These are phyloP conservation scores for Enteromius radiatus DNA, from an alignment of 2,797 vertebrate genomes.

Conservation along the genomic window DNA sequence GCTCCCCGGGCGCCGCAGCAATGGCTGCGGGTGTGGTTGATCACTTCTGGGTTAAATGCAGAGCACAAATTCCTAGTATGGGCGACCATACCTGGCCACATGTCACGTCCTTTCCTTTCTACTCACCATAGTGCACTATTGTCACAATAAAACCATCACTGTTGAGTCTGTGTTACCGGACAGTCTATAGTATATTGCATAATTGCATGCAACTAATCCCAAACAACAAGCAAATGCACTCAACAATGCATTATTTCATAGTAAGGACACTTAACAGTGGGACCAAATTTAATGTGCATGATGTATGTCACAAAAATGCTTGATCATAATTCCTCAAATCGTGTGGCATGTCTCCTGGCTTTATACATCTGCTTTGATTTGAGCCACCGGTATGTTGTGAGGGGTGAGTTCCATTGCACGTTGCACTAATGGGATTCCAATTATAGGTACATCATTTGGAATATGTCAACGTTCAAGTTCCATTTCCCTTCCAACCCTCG, in stretches of 20 bases:
- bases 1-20: too few species aligned
- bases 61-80: too few species aligned
- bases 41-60: too few species aligned
- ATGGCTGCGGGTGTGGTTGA: too few species aligned
- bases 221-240: neutral
- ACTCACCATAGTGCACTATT: too few species aligned
- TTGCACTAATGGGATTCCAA: conserved; percentile 60
- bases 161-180: neutral
- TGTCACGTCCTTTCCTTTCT: too few species aligned
- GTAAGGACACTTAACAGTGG: neutral
- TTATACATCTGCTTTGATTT: conserved; percentile 15
- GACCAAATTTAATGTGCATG: neutral
- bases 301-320: neutral
- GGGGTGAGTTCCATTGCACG: conserved; percentile 43
- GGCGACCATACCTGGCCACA: too few species aligned
- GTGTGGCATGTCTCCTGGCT: neutral
- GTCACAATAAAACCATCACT: neutral
- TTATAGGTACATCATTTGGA: conserved; percentile 63
- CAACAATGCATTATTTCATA: neutral
- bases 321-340: conserved; percentile 8
- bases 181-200: neutral
- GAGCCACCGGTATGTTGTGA: conserved; percentile 22
- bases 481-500: conserved; percentile 58
- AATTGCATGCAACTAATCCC: neutral
- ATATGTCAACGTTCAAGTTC: conserved; percentile 61